Evolutionary conservation across 2,888 invertebrate species (phyloP).

Genomic region (Oconnorella tubifera): DNA sequence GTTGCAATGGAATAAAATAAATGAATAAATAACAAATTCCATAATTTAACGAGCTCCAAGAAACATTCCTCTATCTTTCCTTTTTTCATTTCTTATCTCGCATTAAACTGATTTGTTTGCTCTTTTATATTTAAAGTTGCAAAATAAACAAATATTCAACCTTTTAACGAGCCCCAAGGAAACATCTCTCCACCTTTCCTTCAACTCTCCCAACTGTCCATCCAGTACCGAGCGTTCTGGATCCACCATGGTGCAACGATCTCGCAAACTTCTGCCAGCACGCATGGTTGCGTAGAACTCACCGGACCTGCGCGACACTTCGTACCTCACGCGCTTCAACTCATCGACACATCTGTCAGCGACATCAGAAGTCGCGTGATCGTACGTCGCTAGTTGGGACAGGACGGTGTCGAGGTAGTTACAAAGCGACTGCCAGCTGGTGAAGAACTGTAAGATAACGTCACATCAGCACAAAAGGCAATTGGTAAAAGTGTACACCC

Average conservation of each 20-base stretch:
- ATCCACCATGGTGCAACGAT: constrained; percentile 52
- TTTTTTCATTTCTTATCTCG: not conserved
- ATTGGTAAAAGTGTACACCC: no score
- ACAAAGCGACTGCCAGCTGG: constrained; percentile 50
- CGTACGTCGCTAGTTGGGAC: no score
- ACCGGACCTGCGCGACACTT: constrained; percentile 1
- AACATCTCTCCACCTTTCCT: constrained; percentile 49
- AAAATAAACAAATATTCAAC: constrained; percentile 4
- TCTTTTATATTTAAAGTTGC: no score
- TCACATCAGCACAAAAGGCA: no score
- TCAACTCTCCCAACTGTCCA: constrained; percentile 53
- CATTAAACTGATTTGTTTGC: not conserved
- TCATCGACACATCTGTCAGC: not conserved
- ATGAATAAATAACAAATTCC: no score
- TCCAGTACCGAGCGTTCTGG: constrained; percentile 50
- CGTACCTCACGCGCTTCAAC: not conserved
- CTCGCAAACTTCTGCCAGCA: constrained; percentile 53
- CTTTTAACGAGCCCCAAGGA: constrained; percentile 3
- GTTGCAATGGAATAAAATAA: no score
- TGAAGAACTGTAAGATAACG: constrained; percentile 55
- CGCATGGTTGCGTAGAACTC: constrained; percentile 49
- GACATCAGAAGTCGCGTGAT: not conserved
- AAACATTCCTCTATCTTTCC: not conserved
- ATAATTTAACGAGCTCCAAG: no score
- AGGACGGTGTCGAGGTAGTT: constrained; percentile 47